A percentile compares a stretch with the other conserved stretches of the same genome.
Evolutionary conservation across 2,113 vertebrate species (phyloP).

Genomic region (Pygoscelis adeliae): DNA sequence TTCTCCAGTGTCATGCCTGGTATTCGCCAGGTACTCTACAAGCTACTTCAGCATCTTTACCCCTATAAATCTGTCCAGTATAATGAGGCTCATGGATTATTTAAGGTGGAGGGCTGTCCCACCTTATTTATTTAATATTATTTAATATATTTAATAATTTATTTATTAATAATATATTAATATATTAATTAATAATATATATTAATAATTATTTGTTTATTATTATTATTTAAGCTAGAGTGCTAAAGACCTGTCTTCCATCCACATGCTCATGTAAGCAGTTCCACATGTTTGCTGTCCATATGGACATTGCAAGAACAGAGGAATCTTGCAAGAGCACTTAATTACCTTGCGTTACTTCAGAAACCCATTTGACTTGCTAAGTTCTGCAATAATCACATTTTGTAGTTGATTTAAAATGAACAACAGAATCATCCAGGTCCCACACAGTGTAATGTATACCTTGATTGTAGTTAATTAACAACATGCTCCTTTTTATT

Average conservation of each 20-base stretch:
- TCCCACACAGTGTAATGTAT: neutral
- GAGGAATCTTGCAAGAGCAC: neutral
- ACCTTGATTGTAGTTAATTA: neutral
- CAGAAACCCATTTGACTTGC: neutral
- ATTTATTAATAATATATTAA: too few relatives aligned
- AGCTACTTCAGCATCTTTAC: constrained; percentile 35
- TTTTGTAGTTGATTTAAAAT: neutral
- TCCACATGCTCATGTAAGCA: neutral
- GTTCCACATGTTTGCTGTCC: neutral
- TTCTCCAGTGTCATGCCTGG: constrained; percentile 15
- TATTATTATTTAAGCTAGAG: neutral
- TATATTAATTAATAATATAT: too few relatives aligned
- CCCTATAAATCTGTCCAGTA: neutral
- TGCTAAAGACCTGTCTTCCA: neutral
- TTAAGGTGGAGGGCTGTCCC: neutral
- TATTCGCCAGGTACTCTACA: constrained; percentile 5
- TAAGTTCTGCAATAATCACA: neutral
- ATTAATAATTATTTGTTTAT: too few relatives aligned
- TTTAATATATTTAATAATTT: too few relatives aligned
- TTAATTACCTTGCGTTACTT: neutral
- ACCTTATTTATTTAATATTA: too few relatives aligned
- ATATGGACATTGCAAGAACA: neutral
- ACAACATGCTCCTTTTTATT: neutral
- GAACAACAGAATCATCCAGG: neutral
- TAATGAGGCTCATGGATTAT: constrained; percentile 42